phyloP scores from a whole-genome alignment of 2,888 invertebrate genomes.

The Clitarchus hookeri region DNA sequence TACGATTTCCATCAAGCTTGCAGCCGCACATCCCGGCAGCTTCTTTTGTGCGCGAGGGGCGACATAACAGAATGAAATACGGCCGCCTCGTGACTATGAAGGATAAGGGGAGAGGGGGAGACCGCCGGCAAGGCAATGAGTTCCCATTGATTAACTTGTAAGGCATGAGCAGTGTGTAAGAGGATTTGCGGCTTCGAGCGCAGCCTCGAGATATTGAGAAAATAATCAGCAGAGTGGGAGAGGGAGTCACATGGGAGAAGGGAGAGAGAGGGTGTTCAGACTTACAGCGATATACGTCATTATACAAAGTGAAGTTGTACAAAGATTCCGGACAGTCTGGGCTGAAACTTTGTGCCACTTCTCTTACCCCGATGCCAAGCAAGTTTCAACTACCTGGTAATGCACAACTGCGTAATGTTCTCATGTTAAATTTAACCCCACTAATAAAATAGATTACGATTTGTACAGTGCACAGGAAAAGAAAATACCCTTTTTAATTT shows the following conservation, averaged over 20 bases:
- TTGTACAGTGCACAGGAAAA: no score
- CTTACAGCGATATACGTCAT: constrained; percentile 20
- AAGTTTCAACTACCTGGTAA: no score
- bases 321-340: constrained; percentile 20
- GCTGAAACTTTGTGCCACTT: not conserved
- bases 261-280: not conserved
- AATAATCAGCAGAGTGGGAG: constrained; percentile 12
- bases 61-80: no score
- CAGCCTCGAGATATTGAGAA: constrained; percentile 16
- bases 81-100: not conserved
- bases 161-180: not conserved
- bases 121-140: not conserved
- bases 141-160: constrained; percentile 23
- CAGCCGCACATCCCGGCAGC: not conserved
- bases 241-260: not conserved
- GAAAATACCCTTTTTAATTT: no score
- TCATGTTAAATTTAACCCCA: no score
- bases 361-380: no score
- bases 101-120: not conserved
- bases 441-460: no score
- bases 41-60: not conserved
- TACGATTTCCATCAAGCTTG: constrained; percentile 7
- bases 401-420: no score
- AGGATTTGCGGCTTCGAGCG: constrained; percentile 21
- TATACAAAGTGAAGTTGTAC: constrained; percentile 25